Conservation (phyloP, 2,113 vertebrate genomes). For the Opisthocomus hoazin region DNA sequence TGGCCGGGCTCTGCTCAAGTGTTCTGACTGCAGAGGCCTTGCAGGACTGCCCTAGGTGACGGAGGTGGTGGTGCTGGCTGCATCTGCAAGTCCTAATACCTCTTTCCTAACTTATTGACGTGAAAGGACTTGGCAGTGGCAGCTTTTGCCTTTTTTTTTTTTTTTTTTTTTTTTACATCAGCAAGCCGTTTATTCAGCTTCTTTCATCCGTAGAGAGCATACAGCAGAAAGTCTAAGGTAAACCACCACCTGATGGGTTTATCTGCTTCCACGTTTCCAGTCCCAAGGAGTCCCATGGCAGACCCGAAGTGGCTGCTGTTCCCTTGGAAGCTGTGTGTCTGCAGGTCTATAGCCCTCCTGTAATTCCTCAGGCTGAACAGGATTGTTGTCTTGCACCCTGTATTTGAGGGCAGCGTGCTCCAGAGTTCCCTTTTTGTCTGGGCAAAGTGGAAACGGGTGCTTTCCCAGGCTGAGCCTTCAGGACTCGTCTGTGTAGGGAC, state of each 20-base stretch:
- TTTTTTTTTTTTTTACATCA: background rate
- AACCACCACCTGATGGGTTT: background rate
- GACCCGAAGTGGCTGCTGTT: background rate
- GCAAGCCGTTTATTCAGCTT: background rate
- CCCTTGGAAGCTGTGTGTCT: background rate
- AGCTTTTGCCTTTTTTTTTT: background rate
- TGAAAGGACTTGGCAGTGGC: background rate
- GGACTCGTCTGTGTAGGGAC: background rate
- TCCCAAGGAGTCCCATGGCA: background rate
- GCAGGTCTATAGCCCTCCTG: background rate
- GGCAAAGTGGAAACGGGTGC: background rate
- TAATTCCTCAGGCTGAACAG: background rate
- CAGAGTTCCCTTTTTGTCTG: background rate
- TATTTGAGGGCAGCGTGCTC: background rate
- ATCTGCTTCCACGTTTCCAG: background rate
- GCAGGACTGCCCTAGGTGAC: background rate
- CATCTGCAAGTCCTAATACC: background rate
- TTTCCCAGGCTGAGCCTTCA: background rate
- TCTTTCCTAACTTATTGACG: background rate
- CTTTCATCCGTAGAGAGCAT: background rate
- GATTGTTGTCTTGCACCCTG: background rate
- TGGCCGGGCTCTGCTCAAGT: background rate
- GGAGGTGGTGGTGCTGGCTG: background rate
- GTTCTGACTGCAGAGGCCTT: background rate
- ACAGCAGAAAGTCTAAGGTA: background rate